phyloP scores from a whole-genome alignment of 2,113 vertebrate genomes.

The Accipiter cooperii region DNA sequence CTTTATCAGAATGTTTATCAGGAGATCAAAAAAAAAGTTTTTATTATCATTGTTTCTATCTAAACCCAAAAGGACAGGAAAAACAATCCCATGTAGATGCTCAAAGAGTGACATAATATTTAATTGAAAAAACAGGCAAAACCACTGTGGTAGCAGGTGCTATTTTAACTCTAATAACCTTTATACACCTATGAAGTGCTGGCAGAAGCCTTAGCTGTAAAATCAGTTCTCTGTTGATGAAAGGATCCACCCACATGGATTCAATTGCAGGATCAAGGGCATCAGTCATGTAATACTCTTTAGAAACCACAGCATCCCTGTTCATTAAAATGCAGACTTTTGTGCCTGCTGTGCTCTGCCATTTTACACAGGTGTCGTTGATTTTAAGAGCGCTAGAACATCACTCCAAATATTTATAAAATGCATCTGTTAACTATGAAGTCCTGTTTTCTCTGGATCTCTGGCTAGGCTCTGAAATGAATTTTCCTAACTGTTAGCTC shows the following conservation, averaged over 20 bases:
- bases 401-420: slow-evolving; percentile 54
- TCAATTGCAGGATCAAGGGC: slow-evolving; percentile 58
- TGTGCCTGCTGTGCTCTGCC: slow-evolving; percentile 38
- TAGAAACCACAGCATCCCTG: slow-evolving; percentile 30
- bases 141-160: slow-evolving; percentile 4
- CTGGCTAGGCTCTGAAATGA: neutral
- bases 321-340: slow-evolving; percentile 49
- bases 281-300: slow-evolving; percentile 51
- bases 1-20: neutral
- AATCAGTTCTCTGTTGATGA: slow-evolving; percentile 22
- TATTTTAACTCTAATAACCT: slow-evolving; percentile 44
- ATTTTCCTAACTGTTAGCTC: neutral
- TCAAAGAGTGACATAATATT: neutral
- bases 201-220: slow-evolving; percentile 14
- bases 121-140: slow-evolving; percentile 6
- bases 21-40: neutral
- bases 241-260: slow-evolving; percentile 58
- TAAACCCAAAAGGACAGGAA: neutral
- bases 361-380: slow-evolving; percentile 50
- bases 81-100: neutral
- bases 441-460: slow-evolving; percentile 31
- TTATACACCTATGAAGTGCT: slow-evolving; percentile 33
- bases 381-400: slow-evolving; percentile 51
- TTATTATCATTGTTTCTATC: neutral
- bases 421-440: slow-evolving; percentile 41